Evolutionary conservation across 2,888 invertebrate genomes (phyloP).

Genomic region (Ormia ochracea): DNA sequence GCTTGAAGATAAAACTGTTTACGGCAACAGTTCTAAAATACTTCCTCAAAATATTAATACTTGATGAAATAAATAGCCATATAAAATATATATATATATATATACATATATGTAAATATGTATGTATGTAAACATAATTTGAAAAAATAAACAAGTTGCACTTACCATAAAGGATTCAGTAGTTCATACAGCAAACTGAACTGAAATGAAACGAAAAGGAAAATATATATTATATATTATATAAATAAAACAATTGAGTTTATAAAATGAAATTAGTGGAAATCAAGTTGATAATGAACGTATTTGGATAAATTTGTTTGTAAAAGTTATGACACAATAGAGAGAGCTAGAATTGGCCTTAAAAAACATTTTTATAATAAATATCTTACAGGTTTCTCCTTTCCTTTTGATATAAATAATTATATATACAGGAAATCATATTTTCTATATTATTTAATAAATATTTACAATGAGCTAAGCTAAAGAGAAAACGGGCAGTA

Average conservation of each 20-base stretch:
- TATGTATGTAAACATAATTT: neutral
- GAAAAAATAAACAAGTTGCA: conserved; percentile 14
- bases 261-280: neutral
- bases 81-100: neutral
- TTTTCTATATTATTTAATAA: no score
- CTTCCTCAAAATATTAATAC: conserved; percentile 31
- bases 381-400: no score
- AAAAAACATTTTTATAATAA: no score
- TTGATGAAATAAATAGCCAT: conserved; percentile 7
- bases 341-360: neutral
- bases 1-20: neutral
- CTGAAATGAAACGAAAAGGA: neutral
- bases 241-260: neutral
- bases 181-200: neutral
- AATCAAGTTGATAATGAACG: neutral
- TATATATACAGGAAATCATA: no score
- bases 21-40: conserved; percentile 10
- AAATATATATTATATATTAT: no score
- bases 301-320: neutral
- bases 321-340: neutral
- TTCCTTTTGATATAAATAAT: no score
- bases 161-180: conserved; percentile 28
- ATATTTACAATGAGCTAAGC: no score
- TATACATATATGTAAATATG: no score
- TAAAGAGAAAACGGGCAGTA: no score